phyloP scores from a whole-genome alignment of 2,113 vertebrate species.

The Smithornis capensis region DNA sequence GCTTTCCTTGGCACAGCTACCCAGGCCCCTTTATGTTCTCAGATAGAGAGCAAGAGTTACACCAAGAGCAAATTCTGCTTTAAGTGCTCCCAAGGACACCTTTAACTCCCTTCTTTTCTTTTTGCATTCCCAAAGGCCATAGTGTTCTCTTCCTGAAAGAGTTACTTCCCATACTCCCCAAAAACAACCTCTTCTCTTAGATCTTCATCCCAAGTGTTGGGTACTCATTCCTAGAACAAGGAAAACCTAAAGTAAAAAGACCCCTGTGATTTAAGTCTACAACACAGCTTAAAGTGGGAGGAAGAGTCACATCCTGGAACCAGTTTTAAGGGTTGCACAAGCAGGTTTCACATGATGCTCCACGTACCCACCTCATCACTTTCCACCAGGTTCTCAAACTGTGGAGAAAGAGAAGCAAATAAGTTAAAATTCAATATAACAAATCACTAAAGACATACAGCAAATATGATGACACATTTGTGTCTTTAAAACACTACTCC shows the following conservation, averaged over 20 bases:
- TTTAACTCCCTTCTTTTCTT: neutral
- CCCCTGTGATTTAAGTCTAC: neutral
- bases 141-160: neutral
- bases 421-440: neutral
- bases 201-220: neutral
- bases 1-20: neutral
- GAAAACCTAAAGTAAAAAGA: neutral
- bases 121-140: neutral
- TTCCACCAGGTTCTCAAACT: constrained; percentile 86
- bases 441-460: neutral
- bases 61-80: neutral
- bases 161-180: neutral
- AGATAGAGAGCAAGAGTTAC: neutral
- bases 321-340: neutral
- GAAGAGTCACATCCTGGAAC: neutral
- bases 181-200: neutral
- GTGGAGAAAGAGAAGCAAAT: constrained; percentile 24
- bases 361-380: constrained; percentile 80
- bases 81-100: neutral
- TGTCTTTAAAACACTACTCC: neutral
- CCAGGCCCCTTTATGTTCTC: neutral
- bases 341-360: neutral
- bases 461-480: fast-evolving
- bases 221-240: neutral
- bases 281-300: neutral